Base-by-base conservation (phyloP, 1,140 invertebrate genomes). In the Xylocopa sonorina region DNA sequence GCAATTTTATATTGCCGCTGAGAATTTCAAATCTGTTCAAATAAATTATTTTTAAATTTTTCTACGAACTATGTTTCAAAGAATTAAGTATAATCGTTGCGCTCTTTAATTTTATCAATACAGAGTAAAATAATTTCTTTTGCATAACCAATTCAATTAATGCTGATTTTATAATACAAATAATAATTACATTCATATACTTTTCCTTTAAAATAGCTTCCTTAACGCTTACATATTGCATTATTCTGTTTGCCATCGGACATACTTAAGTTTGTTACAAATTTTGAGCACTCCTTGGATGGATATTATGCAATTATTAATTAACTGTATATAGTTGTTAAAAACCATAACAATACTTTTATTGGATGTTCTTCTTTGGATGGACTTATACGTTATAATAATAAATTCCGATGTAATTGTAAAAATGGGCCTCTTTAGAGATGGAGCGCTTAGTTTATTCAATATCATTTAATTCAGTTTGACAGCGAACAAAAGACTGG, bases 301-400 rank as follows among this genome's bases (percentile, higher is more conserved):
- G 79, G 74, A 81, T 78, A 78, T 77, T 72, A 77, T 80, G 80
- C 76, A 75, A 86, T 66, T 78, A 82, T 51, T 77, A 43, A 68
- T 81, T 62, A 78, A 57, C 68, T 71, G 73, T 77, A 78, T 77
- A 78, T 62, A 64, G 55, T 72, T 53, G 24, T 68, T 64, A 62
- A 51, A 64, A 82, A 80, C 77, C 63, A 71, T 81, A 29, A 72
- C 38, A 73, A 46, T 53, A 55, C 53, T 24, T 68, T 48, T 53
- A 50, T 75, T 71, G 80, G 24, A 68, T 80, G 46, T 73, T 73
- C 43, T 46, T 63, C 53, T 60, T 64, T 83, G 81, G 78, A 85
- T 85, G 81, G 84, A 85, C 67, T 82, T 82, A 55, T 53, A 50
- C 72, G 63, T 78, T 82, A 66, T 57, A 74, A 63, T 80, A 76